phyloP scores from a whole-genome alignment of 2,113 vertebrate genomes.

The Pleuronectes platessa region DNA sequence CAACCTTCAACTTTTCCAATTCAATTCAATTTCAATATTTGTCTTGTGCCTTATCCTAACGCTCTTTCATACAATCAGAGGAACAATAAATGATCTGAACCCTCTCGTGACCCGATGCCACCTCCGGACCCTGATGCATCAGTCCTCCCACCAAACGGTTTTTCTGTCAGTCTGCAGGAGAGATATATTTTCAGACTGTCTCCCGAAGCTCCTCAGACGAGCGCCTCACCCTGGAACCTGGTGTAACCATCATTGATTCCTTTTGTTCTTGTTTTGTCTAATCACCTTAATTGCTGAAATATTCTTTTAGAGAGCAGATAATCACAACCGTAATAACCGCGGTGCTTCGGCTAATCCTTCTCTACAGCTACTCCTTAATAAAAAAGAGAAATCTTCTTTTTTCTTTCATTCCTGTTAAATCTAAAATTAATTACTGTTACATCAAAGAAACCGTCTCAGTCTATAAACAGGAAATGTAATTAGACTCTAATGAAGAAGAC shows the following conservation, averaged over 20 bases:
- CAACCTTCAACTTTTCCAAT: too few relatives aligned
- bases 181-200: neutral
- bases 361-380: slow-evolving; percentile 41
- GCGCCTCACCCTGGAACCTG: slow-evolving; percentile 39
- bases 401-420: slow-evolving; percentile 9
- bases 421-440: slow-evolving; percentile 65
- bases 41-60: neutral
- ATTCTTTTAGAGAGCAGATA: slow-evolving; percentile 50
- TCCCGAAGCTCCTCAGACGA: slow-evolving; percentile 23
- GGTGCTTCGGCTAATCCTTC: slow-evolving; percentile 53
- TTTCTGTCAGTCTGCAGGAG: slow-evolving; percentile 23
- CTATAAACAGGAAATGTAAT: slow-evolving; percentile 66
- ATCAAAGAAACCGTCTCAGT: slow-evolving; percentile 63
- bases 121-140: slow-evolving; percentile 10
- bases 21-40: neutral
- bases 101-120: slow-evolving; percentile 16
- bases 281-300: slow-evolving; percentile 57
- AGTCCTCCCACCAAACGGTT: slow-evolving; percentile 4
- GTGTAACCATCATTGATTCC: slow-evolving; percentile 46
- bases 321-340: slow-evolving; percentile 48
- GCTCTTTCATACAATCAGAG: too few relatives aligned
- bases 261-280: slow-evolving; percentile 51
- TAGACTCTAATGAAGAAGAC: slow-evolving; percentile 67
- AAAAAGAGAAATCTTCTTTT: slow-evolving; percentile 16
- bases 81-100: slow-evolving; percentile 40